Evolutionary conservation across 1,140 invertebrate genomes (phyloP), one percentile per base, ranked within the genome.

Genomic region (Drosophila grimshawi): DNA sequence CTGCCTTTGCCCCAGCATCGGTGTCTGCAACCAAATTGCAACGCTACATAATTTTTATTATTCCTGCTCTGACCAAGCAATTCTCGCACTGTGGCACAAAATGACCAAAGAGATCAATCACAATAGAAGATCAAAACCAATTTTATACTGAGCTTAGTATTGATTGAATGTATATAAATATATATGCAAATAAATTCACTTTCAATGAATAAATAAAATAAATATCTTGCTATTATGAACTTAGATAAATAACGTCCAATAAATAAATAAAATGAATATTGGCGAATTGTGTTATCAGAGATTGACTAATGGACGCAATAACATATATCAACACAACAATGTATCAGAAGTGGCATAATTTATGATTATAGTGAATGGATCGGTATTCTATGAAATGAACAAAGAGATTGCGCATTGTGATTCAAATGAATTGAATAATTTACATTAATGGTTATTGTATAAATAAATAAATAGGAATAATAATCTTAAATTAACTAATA

Each of bases 41-140:
- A 71, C 62, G 80, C 69, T 56, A 69, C 73, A 75, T 70, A 82
- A 88, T 71, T 80, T 86, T 82, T 86, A 79, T 81, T 82, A 65
- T 86, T 85, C 69, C 64, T 67, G 76, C 79, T 76, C 67, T 72
- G 69, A 73, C 64, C 79, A 61, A 67, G 61, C 52, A 57, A 67
- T 51, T 59, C 73, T 41, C 39, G 66, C 65, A 85, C 83, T 69
- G 82, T 86, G 83, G 80, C 33, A 29, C 35, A 41, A 48, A 32
- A 5, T 32, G 5, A 4, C 3, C 11, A 48, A 48, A 5, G 45
- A 19, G 30, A 11, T 55, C 5, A 11, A 55, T 33, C 7, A 19
- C 19, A 39, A 56, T 33, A 4, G 19, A 32, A n/a, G 39, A 4
- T 43, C 10, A 43, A 43, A 43, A 43, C 10, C 4, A n/a, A 43